Evolutionary conservation across 1,140 invertebrate genomes (phyloP).

Genomic region (Drosophila bifasciata): DNA sequence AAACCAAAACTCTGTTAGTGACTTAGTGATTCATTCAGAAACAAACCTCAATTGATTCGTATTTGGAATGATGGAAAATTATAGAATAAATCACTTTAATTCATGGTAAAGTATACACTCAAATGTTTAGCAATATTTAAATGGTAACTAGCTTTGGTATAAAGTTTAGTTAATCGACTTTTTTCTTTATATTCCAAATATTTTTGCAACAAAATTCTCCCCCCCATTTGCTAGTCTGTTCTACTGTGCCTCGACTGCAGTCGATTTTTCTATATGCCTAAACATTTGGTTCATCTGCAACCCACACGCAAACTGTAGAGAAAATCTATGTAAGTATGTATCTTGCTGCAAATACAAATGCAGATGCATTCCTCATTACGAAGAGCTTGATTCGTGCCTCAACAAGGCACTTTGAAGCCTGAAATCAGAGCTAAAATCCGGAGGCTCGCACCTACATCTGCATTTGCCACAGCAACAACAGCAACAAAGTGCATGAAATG

Average conservation of each 20-base stretch:
- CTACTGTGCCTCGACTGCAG: slow-evolving; percentile 23
- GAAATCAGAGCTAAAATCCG: not conserved
- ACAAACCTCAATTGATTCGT: too few species aligned
- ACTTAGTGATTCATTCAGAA: too few species aligned
- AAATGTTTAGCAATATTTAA: too few species aligned
- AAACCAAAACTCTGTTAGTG: too few species aligned
- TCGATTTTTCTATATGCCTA: slow-evolving; percentile 4
- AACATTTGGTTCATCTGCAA: slow-evolving; percentile 43
- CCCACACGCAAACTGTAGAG: slow-evolving; percentile 16
- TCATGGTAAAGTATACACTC: too few species aligned
- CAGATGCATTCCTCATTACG: not conserved
- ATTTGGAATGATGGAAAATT: too few species aligned
- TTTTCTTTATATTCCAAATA: not conserved
- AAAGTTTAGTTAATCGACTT: too few species aligned
- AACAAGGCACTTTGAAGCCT: slow-evolving; percentile 16
- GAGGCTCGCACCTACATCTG: not conserved
- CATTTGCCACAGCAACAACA: slow-evolving; percentile 19
- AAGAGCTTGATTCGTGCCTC: not conserved
- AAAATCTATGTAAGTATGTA: slow-evolving; percentile 29
- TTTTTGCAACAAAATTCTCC: not conserved
- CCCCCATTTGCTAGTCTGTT: slow-evolving; percentile 7
- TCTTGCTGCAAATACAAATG: slow-evolving; percentile 4
- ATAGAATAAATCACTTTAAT: too few species aligned
- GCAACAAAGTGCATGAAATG: slow-evolving; percentile 63
- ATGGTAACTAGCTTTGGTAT: too few species aligned